Percentiles rank a stretch among this genome's conserved stretches.
Evolutionary conservation across 2,113 vertebrate species (phyloP).

Genomic region (Ivindomyrus marchei): DNA sequence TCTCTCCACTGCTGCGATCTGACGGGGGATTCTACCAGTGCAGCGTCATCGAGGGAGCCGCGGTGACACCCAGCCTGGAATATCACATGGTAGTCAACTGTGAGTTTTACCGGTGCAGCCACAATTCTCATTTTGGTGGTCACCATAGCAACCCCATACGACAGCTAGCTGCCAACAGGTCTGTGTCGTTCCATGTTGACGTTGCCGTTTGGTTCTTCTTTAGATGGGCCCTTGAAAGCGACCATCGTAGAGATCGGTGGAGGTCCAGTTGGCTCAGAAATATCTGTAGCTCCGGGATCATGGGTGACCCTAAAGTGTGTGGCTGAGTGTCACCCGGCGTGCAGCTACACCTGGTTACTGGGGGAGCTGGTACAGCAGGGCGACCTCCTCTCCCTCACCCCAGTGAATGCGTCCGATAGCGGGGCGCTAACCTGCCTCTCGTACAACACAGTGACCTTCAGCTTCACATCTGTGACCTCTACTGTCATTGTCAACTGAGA

Average conservation of each 20-base stretch:
- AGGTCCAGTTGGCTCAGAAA: not conserved
- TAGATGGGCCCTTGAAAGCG: constrained; percentile 28
- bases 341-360: constrained; percentile 34
- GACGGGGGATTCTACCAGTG: constrained; percentile 29
- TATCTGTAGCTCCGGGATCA: constrained; percentile 12
- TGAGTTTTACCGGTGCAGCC: constrained; percentile 2
- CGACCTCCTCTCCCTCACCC: not conserved
- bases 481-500: constrained; percentile 18
- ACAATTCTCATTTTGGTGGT: not conserved
- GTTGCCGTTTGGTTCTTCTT: not conserved
- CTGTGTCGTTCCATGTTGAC: not conserved
- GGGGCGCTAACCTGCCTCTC: constrained; percentile 35
- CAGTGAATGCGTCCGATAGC: not conserved
- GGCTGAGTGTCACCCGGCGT: constrained; percentile 28
- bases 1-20: constrained; percentile 17
- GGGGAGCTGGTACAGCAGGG: constrained; percentile 6
- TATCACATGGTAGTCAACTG: constrained; percentile 21
- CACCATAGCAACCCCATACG: not conserved
- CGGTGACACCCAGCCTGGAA: not conserved
- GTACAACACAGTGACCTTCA: constrained; percentile 12
- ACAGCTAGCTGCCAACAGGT: not conserved
- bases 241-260: not conserved
- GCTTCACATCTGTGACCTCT: not conserved
- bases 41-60: not conserved
- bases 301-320: constrained; percentile 21